A percentile compares a stretch with the other conserved stretches of the same genome.
These are phyloP conservation scores for Amblyteles armatorius DNA, from an alignment of 2,888 invertebrate species.

Conservation along the genomic window DNA sequence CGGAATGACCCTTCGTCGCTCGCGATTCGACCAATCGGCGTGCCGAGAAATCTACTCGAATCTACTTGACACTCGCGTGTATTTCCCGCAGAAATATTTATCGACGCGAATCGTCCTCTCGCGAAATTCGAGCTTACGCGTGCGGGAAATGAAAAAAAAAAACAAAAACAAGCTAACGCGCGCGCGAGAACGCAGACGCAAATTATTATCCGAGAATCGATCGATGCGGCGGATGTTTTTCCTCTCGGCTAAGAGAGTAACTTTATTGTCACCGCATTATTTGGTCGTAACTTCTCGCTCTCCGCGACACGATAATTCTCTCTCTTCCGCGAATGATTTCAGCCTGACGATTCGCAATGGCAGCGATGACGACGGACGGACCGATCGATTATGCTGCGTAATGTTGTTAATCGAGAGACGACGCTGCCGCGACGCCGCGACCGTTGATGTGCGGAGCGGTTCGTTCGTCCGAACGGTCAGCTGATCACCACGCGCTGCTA, in stretches of 20 bases:
- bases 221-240: not conserved
- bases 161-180: not conserved
- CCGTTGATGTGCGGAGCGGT: slow-evolving; percentile 43
- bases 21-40: not conserved
- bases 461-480: slow-evolving; percentile 78
- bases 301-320: not conserved
- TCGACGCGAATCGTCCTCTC: not conserved
- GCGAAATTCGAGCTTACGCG: not conserved
- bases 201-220: not conserved
- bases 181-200: not conserved
- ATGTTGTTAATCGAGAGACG: slow-evolving; percentile 38
- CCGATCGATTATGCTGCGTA: slow-evolving; percentile 37
- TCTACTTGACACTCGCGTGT: not conserved
- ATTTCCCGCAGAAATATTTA: not conserved
- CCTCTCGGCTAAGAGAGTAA: slow-evolving; percentile 52
- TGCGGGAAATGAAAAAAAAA: not conserved
- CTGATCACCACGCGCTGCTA: slow-evolving; percentile 83
- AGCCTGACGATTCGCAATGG: not conserved
- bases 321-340: slow-evolving; percentile 3
- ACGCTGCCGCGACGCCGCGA: slow-evolving; percentile 48
- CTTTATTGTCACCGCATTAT: slow-evolving; percentile 35
- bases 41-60: not conserved
- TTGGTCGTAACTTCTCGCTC: slow-evolving; percentile 10
- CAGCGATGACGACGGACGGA: not conserved
- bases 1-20: not conserved